Conservation (phyloP, 2,797 vertebrate species). For the Coccyzus lansbergi region DNA sequence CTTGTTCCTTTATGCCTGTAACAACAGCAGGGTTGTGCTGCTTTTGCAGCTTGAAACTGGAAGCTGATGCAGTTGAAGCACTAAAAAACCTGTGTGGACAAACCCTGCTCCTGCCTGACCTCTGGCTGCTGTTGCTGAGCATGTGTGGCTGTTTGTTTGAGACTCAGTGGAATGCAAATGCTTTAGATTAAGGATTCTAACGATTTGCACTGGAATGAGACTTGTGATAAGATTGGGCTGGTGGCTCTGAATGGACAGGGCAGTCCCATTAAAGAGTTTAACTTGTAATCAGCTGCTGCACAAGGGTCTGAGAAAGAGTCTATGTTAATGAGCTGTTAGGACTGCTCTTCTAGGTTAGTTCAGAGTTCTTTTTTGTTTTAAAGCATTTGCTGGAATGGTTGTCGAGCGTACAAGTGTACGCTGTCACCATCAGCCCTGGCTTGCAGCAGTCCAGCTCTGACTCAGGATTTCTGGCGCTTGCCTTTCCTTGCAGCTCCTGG, state of each 20-base stretch:
- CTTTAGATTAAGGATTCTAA: constrained; percentile 50
- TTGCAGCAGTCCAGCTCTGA: background rate
- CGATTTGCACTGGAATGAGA: constrained; percentile 41
- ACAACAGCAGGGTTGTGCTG: background rate
- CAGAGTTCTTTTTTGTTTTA: background rate
- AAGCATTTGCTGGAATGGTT: background rate
- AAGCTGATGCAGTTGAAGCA: background rate
- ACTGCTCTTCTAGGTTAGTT: background rate
- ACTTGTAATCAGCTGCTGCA: background rate
- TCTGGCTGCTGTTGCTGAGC: background rate
- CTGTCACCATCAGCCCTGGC: background rate
- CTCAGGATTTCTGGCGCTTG: constrained; percentile 46
- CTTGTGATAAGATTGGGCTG: background rate
- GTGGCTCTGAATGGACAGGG: background rate
- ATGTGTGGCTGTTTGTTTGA: constrained; percentile 47
- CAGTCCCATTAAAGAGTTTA: background rate
- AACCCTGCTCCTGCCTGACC: background rate
- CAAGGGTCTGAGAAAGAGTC: background rate
- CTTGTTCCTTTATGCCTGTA: background rate
- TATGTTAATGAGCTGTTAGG: background rate
- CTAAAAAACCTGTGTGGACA: background rate
- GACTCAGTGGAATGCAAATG: constrained; percentile 41
- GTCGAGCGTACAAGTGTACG: background rate
- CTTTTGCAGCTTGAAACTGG: background rate
- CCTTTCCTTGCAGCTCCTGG: background rate